Base-by-base conservation (phyloP, 2,113 vertebrate genomes). In the Tenebrosternarchus preto region DNA sequence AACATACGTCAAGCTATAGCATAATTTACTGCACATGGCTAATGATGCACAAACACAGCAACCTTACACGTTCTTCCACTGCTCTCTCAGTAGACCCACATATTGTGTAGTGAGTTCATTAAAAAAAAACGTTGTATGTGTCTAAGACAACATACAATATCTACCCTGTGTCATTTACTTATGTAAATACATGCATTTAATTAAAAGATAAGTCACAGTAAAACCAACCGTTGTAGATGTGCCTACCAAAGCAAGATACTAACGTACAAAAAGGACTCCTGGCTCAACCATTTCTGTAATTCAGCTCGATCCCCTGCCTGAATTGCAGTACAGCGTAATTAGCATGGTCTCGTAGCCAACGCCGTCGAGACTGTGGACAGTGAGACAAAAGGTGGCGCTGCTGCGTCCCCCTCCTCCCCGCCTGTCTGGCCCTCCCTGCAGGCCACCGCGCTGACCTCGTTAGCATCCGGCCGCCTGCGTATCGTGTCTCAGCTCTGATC, bases 401-500 rank as follows among this genome's bases (percentile, higher is more conserved):
- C 70, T 50, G 29, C 39, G 12, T 84, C 74, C 33, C 73, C 25
- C 8, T 66, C 61, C 39, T 70, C 60, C 29, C 75, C 43, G 50
- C 33, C 53, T 78, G 8, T 16, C 22, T 68, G 27, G 64, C 31
- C 53, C 61, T 73, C 9, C 15, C 22, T 74, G 39, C 15, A 64
- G 27, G 33, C 57, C 20, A 63, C 15, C 24, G 63, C 67, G 75
- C 66, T 78, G 83, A 76, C 80, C 56, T 81, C 79, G 63, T 81
- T 57, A 63, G 24, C 78, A 78, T 84, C 71, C 80, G 76, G 73
- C 81, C 22, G 39, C 43, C 67, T 76, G 81, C 43, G 12, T 83
- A 72, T 84, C 67, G 56, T 61, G 53, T 82, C 77, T 74, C 63
- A 77, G 46, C 84, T 73, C 20, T 81, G 76, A 84, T 85, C 61